phyloP scores from a whole-genome alignment of 2,888 invertebrate species.

The Copidosoma aretas region DNA sequence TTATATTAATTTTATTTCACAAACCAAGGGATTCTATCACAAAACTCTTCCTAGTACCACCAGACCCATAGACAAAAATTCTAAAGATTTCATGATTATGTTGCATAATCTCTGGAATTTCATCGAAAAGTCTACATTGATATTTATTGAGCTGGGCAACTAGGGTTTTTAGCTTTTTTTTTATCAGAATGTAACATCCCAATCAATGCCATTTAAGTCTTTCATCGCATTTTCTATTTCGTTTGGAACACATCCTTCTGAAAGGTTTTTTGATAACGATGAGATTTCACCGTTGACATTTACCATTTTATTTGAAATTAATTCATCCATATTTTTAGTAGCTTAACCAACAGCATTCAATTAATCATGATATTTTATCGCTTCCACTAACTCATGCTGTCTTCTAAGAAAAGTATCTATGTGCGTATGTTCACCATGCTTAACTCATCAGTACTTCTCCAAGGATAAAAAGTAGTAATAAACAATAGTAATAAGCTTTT shows the following conservation, averaged over 20 bases:
- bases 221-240: not conserved
- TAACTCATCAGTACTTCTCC: constrained; percentile 36
- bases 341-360: not conserved
- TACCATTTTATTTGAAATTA: not conserved
- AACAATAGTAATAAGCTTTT: not conserved
- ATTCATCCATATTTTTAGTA: not conserved
- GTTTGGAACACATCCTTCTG: not conserved
- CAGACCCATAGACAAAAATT: not conserved
- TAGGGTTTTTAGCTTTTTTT: not conserved
- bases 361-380: constrained; percentile 12
- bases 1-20: not conserved
- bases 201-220: not conserved
- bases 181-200: not conserved
- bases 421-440: constrained; percentile 6
- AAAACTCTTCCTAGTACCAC: constrained; percentile 2
- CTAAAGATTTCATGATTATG: not conserved
- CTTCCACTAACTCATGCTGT: not conserved
- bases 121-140: not conserved
- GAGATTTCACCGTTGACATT: no score
- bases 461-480: constrained; percentile 35
- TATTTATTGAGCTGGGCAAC: not conserved
- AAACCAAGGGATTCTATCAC: not conserved
- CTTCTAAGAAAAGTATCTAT: not conserved
- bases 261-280: no score
- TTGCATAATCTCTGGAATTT: not conserved